Conservation (phyloP, 92 coral and sea anemone species). For the Porites divaricata region DNA sequence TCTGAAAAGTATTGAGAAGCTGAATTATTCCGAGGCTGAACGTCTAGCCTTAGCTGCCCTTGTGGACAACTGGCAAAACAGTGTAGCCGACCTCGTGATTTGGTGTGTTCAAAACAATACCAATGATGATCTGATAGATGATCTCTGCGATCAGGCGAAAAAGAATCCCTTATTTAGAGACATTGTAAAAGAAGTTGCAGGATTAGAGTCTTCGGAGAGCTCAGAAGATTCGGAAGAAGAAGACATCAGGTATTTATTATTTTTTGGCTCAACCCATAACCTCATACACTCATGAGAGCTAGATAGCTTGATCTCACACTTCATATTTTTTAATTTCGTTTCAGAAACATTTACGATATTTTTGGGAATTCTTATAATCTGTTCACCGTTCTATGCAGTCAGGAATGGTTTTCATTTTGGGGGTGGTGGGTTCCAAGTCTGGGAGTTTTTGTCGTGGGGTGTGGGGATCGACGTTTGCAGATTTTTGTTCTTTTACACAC, state of each 20-base stretch:
- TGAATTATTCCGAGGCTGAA: slow-evolving; percentile 39
- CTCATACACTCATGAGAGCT: too few species aligned
- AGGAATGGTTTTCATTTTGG: too few species aligned
- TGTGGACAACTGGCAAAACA: slow-evolving; percentile 28
- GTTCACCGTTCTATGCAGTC: too few species aligned
- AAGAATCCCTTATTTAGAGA: background rate
- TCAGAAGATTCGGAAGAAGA: slow-evolving; percentile 23
- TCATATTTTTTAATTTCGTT: too few species aligned
- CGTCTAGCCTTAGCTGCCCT: slow-evolving; percentile 73
- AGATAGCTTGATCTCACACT: too few species aligned
- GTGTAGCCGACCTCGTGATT: slow-evolving; percentile 63
- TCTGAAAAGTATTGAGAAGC: slow-evolving; percentile 20
- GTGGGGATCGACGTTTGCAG: too few species aligned
- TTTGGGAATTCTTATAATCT: too few species aligned
- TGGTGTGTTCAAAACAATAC: slow-evolving; percentile 74
- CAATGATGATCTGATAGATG: slow-evolving; percentile 45
- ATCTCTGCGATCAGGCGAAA: slow-evolving; percentile 15
- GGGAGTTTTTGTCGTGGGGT: too few species aligned
- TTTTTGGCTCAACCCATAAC: background rate
- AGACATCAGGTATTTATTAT: slow-evolving; percentile 12
- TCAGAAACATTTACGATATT: too few species aligned
- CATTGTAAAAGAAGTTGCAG: background rate
- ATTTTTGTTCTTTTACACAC: too few species aligned
- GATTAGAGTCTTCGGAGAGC: background rate
- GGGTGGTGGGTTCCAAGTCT: too few species aligned